Evolutionary conservation across 2,797 vertebrate genomes (phyloP), one percentile per base, ranked within the genome.

Genomic region (Peromyscus attwateri): DNA sequence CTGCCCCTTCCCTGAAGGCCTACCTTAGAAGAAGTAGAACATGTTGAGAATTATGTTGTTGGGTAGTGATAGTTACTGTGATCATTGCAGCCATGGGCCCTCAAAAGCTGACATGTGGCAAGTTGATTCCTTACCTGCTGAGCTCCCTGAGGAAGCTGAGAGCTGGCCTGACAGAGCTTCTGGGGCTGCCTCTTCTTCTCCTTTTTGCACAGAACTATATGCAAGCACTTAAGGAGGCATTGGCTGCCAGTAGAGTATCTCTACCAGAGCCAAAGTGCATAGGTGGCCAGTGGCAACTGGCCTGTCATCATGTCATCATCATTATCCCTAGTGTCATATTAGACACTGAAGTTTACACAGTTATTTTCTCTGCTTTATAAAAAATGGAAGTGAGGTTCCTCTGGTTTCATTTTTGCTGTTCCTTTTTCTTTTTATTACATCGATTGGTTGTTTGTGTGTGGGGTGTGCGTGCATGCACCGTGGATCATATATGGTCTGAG

Each of bases 331-430:
- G 75, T n/a, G 21, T 91, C 62, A 17, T 49, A 17, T 37, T 62
- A 6, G 49, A 14, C 68, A 55, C 13, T 6, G 87, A 43, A 70
- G 31, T 89, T 66, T 77, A 57, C 43, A 79, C 82, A 82, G n/a
- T 5, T 81, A 40, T 92, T 95, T 91, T 70, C 91, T 82, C 34
- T 8, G 37, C 46, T 68, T 83, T 52, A 60, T 76, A 40, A 96
- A 82, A 55, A 43, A 73, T 87, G n/a, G 70, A 93, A 91, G 37
- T 66, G 52, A 81, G 75, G 62, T 68, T 85, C 3, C 27, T 19
- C 77, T 97, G 83, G 80, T 75, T 94, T 81, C n/a, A 34, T 91
- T 92, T 81, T 19, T 34, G 17, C n/a, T 52, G 52, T 52, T 52
- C 52, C 13, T 25, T 55, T 34, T 52, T 34, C 10, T 81, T 81